These are phyloP conservation scores for Sebastes vulpes DNA, from an alignment of 2,797 vertebrate species.

Conservation along the genomic window DNA sequence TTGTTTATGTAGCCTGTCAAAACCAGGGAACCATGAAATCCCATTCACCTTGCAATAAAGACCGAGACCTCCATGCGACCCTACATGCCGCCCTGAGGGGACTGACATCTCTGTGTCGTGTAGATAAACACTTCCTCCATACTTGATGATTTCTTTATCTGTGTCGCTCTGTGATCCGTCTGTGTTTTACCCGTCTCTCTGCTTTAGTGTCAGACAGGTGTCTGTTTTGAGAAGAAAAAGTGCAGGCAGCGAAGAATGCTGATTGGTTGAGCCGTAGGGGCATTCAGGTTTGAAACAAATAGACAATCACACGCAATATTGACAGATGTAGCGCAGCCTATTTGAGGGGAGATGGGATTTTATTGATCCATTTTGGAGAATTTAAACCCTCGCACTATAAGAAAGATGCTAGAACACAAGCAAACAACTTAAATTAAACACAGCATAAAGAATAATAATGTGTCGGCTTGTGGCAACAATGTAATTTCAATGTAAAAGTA, in stretches of 20 bases:
- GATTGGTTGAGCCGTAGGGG: too few species aligned
- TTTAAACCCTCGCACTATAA: background rate
- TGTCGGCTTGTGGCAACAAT: background rate
- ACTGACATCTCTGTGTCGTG: slow-evolving; percentile 12
- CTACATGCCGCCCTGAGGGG: slow-evolving; percentile 9
- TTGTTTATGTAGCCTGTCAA: slow-evolving; percentile 59
- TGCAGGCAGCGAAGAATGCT: background rate
- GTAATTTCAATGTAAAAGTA: background rate
- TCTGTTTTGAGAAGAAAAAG: background rate
- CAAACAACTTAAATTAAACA: background rate
- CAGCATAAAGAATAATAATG: background rate
- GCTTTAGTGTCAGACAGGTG: background rate
- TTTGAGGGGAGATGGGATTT: slow-evolving; percentile 7
- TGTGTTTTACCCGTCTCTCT: slow-evolving; percentile 1
- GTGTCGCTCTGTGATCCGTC: background rate
- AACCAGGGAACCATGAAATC: slow-evolving; percentile 29
- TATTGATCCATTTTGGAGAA: slow-evolving; percentile 28
- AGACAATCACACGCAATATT: background rate
- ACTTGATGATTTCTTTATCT: slow-evolving; percentile 31
- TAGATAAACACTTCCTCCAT: slow-evolving; percentile 17
- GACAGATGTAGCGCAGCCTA: background rate
- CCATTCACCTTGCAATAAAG: slow-evolving; percentile 47
- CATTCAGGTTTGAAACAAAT: background rate
- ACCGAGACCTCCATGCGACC: slow-evolving; percentile 35
- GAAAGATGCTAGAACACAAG: background rate